A percentile compares a stretch with the other conserved stretches of the same genome.
These are phyloP conservation scores for Abrostola tripartita DNA, from an alignment of 2,888 invertebrate species.

Conservation along the genomic window DNA sequence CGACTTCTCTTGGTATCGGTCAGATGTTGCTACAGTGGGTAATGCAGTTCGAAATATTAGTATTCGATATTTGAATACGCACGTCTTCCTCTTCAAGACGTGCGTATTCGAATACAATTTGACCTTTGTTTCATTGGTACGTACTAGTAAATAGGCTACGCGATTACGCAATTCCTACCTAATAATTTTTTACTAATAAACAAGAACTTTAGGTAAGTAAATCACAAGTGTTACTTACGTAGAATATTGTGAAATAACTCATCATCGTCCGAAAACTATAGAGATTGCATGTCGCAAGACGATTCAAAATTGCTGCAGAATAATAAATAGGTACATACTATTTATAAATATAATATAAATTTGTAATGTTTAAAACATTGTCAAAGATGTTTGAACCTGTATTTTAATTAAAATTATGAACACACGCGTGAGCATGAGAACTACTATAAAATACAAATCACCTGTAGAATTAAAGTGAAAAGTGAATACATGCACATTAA, in stretches of 20 bases:
- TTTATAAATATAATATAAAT: background rate
- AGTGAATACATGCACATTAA: constrained; percentile 17
- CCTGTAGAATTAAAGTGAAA: constrained; percentile 14
- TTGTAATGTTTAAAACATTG: background rate
- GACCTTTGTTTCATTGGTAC: no score
- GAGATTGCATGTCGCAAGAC: background rate
- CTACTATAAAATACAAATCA: constrained; percentile 7
- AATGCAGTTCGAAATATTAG: background rate
- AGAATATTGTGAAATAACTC: no score
- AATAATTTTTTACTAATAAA: no score
- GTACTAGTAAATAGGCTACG: no score
- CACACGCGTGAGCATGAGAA: constrained; percentile 12
- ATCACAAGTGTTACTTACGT: no score
- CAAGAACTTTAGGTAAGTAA: no score
- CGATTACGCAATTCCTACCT: no score
- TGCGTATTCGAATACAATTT: no score
- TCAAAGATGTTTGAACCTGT: constrained; percentile 6
- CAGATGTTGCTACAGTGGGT: constrained; percentile 28
- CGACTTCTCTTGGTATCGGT: constrained; percentile 55
- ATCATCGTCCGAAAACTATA: no score
- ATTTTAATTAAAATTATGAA: constrained; percentile 38
- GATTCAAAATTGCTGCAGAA: background rate
- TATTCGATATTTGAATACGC: no score
- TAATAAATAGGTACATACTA: background rate
- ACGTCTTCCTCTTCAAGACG: background rate